Percentiles rank a stretch among this genome's conserved stretches.
These are phyloP conservation scores for Sericinus montela DNA, from an alignment of 2,888 invertebrate species.

Conservation along the genomic window DNA sequence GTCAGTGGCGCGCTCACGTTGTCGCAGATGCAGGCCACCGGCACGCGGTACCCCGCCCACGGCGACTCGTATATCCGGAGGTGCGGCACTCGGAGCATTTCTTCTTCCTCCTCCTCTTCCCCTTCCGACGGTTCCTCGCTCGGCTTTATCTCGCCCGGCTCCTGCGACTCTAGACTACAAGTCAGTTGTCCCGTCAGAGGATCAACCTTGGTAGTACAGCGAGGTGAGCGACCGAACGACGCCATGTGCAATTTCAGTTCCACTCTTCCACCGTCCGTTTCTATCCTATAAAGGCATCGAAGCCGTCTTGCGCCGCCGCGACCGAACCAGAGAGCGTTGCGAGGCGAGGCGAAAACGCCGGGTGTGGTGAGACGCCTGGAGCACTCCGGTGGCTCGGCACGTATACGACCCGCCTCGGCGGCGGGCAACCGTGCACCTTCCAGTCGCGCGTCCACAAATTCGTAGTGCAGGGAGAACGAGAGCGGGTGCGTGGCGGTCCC, in stretches of 20 bases:
- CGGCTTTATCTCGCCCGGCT: constrained; percentile 27
- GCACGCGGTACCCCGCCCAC: constrained; percentile 84
- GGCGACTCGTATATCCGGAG: constrained; percentile 83
- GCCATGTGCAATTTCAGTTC: constrained; percentile 84
- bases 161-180: constrained; percentile 44
- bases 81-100: constrained; percentile 71
- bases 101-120: constrained; percentile 51
- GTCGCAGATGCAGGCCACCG: constrained; percentile 89
- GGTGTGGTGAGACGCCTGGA: constrained; percentile 57
- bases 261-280: constrained; percentile 82
- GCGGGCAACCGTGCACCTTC: constrained; percentile 82
- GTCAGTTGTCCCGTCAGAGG: constrained; percentile 83
- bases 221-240: constrained; percentile 81
- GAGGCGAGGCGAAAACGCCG: constrained; percentile 84
- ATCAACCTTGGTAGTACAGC: constrained; percentile 85
- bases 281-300: constrained; percentile 88
- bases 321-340: constrained; percentile 91
- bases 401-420: constrained; percentile 41
- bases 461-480: constrained; percentile 86
- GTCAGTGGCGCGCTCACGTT: constrained; percentile 72
- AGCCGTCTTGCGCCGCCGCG: constrained; percentile 88
- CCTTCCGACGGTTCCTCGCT: constrained; percentile 34
- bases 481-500: constrained; percentile 91
- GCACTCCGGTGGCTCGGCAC: constrained; percentile 51
- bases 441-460: constrained; percentile 89